Percentiles rank a stretch among this genome's conserved stretches.
Conservation (phyloP, 2,888 invertebrate species). For the Limnephilus auricula region DNA sequence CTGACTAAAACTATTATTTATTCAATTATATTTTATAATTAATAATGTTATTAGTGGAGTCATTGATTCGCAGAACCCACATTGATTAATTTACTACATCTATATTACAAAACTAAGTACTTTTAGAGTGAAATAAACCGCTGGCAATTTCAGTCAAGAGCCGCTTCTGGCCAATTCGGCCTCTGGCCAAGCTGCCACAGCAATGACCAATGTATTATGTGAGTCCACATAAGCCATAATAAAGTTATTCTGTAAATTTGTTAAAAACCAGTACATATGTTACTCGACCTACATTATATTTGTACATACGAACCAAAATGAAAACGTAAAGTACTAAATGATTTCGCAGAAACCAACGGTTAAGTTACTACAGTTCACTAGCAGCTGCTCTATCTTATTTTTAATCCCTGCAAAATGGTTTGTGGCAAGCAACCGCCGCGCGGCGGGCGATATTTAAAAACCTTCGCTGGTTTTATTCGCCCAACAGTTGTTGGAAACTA, state of each 20-base stretch:
- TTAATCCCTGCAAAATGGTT: background rate
- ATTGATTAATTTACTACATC: too few relatives aligned
- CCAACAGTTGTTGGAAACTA: slow-evolving; percentile 60
- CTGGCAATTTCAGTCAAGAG: too few relatives aligned
- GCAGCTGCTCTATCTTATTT: background rate
- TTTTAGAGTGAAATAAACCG: too few relatives aligned
- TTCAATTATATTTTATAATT: too few relatives aligned
- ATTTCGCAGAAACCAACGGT: background rate
- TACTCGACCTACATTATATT: background rate
- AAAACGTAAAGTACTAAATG: background rate
- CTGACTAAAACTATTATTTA: too few relatives aligned
- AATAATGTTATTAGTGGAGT: too few relatives aligned
- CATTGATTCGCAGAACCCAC: too few relatives aligned
- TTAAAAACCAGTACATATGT: background rate
- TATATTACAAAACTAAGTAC: too few relatives aligned
- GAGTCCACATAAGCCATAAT: background rate
- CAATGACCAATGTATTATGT: background rate
- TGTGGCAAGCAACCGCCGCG: background rate
- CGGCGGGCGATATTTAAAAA: slow-evolving; percentile 40
- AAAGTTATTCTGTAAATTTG: background rate
- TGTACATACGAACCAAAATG: background rate
- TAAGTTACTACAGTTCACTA: background rate
- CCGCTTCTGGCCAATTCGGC: too few relatives aligned
- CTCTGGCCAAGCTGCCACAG: background rate
- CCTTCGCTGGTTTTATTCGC: slow-evolving; percentile 63